Base-by-base conservation (phyloP, 92 coral and sea anemone genomes). In the Plumapathes pennacea region DNA sequence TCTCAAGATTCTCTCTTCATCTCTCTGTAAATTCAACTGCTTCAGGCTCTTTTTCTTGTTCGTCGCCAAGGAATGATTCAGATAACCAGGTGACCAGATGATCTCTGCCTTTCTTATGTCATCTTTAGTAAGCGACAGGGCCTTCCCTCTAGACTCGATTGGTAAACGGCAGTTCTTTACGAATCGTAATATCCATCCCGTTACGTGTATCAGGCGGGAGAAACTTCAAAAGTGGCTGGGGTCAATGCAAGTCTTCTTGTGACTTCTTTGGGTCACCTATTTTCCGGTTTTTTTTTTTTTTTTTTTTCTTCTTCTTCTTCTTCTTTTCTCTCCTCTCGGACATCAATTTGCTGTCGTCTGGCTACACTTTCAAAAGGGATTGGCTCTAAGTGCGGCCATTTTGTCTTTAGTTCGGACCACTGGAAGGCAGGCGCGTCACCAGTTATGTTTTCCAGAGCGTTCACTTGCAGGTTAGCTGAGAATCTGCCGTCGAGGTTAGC, bases 371-470 rank as follows among this genome's bases (percentile, higher is more conserved):
- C 75, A 34, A 71, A 72, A 23, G 76, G 76, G 7, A 71, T 49
- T 37, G 55, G 34, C 20, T 21, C 27, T 4, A 73, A 62, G 67
- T 81, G 88, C 11, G 81, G 68, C 82, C 88, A 81, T 30, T 60
- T 52, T 10, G 52, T 40, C 46, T 58, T 73, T 41, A 58, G 62
- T 24, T 73, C 74, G 41, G 60, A 41, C 82, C 82, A 57, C 38
- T 32, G 36, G 31, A 69, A 32, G 21, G 85, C 74, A 9, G 71
- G 76, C 22, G 88, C 59, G 65, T 46, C 69, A 29, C 72, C 53
- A 3, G 77, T 62, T 32, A 80, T 64, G 57, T 57, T 60, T 52
- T 80, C 82, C 10, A 81, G 66, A 30, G 66, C 77, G 63, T 79
- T 55, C 19, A 62, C 69, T 54, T 65, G 36, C 5, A 75, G 8